phyloP scores from a whole-genome alignment of 2,888 invertebrate species.

The Arenicola marina region DNA sequence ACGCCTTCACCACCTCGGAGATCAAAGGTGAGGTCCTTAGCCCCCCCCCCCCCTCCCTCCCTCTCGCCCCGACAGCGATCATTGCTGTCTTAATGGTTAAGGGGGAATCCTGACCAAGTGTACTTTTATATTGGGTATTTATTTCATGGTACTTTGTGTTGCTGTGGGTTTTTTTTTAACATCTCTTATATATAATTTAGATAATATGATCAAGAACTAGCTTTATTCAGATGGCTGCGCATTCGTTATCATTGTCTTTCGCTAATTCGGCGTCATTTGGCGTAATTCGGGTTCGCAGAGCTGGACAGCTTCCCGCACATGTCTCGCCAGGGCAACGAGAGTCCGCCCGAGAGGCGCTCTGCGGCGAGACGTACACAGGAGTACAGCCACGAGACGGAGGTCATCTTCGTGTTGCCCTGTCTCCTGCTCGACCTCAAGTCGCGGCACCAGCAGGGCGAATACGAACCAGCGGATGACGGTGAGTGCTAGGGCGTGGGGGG shows the following conservation, averaged over 20 bases:
- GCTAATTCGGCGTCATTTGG: too few species aligned
- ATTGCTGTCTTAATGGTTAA: too few species aligned
- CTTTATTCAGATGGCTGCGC: too few species aligned
- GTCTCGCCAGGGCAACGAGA: constrained; percentile 63
- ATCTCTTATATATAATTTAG: background rate
- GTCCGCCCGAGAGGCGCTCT: constrained; percentile 42
- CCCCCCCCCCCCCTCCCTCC: too few species aligned
- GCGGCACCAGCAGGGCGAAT: constrained; percentile 81
- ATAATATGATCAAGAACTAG: too few species aligned
- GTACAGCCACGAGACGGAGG: constrained; percentile 71
- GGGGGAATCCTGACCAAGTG: too few species aligned
- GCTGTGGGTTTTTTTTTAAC: background rate
- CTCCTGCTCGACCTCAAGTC: constrained; percentile 91
- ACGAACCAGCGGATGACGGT: constrained; percentile 53
- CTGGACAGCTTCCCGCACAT: constrained; percentile 89
- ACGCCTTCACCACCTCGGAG: constrained; percentile 92
- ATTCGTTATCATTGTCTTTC: too few species aligned
- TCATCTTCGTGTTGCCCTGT: constrained; percentile 94
- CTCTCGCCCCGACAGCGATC: too few species aligned
- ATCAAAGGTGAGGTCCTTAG: constrained; percentile 83
- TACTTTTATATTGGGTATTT: too few species aligned
- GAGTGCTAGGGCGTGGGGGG: too few species aligned
- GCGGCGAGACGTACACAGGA: constrained; percentile 40
- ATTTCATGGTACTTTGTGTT: too few species aligned
- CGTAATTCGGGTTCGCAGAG: constrained; percentile 66